Evolutionary conservation across 1,140 invertebrate species (phyloP), one percentile per base, ranked within the genome.

Genomic region (Babylonia areolata): DNA sequence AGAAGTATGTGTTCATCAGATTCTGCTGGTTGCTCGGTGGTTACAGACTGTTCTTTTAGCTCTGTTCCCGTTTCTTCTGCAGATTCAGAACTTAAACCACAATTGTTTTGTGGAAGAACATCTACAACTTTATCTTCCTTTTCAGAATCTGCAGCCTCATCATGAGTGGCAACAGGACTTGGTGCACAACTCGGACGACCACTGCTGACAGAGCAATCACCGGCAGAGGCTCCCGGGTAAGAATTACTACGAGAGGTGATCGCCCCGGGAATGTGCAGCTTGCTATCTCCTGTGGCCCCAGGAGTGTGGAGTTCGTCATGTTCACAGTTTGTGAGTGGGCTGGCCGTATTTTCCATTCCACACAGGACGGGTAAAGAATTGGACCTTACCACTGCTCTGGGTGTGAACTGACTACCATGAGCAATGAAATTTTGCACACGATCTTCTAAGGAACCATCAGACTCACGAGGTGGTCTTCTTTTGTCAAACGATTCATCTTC

Each of bases 401-500:
- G 78, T 15, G 42, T 80, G 78, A 80, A 80, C 78, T 80, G 40
- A 31, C 37, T 73, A 28, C 82, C 82, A 23, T 84, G 58, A 5
- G 64, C 69, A 42, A 84, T 73, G 64, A 84, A 84, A 3, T 84
- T 40, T 51, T 84, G 23, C 23, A 84, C 69, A n/a, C 82, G 82
- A 54, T 80, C 46, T 35, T 80, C 31, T 9, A 80, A 33, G 39
- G 78, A 54, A 20, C 46, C 78, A 40, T 77, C 75, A 40, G 35
- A 77, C 3, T 28, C 75, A 6, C 2, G 20, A 40, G 75, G 75
- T 17, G 37, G 75, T 77, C 75, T 15, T 77, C 35, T 15, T 37
- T 77, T 37, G 28, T 77, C 75, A 6, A 6, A 11, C 2, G 33
- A 37, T 73, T 73, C 71, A 12, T 77, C 75, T 77, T 40, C 75